Base-by-base conservation (phyloP, 2,113 vertebrate genomes). In the Caranx melampygus region DNA sequence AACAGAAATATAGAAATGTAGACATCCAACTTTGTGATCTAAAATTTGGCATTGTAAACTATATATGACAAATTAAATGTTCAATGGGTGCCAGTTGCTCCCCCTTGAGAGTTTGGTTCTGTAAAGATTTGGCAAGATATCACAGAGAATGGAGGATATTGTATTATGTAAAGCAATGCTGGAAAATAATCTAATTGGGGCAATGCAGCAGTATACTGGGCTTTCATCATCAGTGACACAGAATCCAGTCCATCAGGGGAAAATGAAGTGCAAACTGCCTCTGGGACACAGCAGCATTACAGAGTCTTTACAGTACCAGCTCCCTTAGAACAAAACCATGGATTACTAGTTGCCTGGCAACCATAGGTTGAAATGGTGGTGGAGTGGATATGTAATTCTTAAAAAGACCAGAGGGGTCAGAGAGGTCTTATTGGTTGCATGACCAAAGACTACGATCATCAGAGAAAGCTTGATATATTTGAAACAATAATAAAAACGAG, bases 121-220 rank as follows among this genome's bases (percentile, higher is more conserved):
- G 71, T 58, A 76, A 84, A 83, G 78, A 76, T 73, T 84, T 94
- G 83, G 87, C 90, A 90, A 72, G 71, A 81, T 76, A 89, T 92
- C 86, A 90, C 51, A 90, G 44, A 89, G 74, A 92, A 83, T 81
- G 55, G 64, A 67, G 86, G 82, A 84, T 86, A 84, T 74, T 59
- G 67, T 70, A 73, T 92, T 90, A 91, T 62, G 68, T 88, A 92
- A 92, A 72, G 63, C 52, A 79, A 85, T 61, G 63, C 72, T 69
- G 69, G 66, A 74, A 72, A 85, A 82, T 65, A 72, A 81, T 87
- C 87, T 88, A 91, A 93, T 83, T 92, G 87, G 89, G 87, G 84
- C 82, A 87, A 75, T 90, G 88, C 87, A 86, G 85, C 78, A 88
- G 67, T 71, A 21, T 66, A 72, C 55, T 67, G 69, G n/a, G 85